Percentiles rank a stretch among this genome's conserved stretches.
Conservation (phyloP, 1,140 invertebrate genomes). For the Danaus plexippus region DNA sequence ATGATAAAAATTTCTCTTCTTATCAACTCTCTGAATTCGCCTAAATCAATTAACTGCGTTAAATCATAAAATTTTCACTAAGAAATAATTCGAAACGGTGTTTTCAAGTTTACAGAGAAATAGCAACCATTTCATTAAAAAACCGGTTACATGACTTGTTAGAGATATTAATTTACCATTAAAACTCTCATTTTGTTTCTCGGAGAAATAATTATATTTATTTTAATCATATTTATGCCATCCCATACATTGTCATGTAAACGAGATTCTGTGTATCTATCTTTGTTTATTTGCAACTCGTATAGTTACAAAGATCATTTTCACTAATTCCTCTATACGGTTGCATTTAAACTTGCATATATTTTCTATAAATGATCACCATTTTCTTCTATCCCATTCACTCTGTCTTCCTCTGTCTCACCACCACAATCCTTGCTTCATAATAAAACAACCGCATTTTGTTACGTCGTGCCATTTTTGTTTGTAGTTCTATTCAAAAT, state of each 20-base stretch:
- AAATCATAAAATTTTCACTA: background rate
- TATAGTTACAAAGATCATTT: background rate
- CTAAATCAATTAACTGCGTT: background rate
- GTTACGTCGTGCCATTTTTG: constrained; percentile 70
- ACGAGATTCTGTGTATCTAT: constrained; percentile 12
- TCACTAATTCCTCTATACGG: no score
- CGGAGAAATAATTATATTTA: constrained; percentile 6
- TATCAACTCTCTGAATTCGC: no score
- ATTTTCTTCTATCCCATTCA: constrained; percentile 1
- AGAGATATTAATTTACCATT: no score
- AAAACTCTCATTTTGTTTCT: no score
- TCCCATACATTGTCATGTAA: constrained; percentile 26
- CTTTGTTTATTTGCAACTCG: background rate
- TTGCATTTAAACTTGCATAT: no score
- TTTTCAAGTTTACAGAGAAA: constrained; percentile 1
- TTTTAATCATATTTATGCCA: constrained; percentile 24
- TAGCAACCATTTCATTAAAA: constrained; percentile 11
- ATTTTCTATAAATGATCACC: background rate
- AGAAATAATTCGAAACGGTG: no score
- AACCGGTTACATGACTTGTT: constrained; percentile 19
- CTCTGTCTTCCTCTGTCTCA: constrained; percentile 5
- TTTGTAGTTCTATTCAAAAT: constrained; percentile 72
- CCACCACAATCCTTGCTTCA: constrained; percentile 35
- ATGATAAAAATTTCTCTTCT: no score
- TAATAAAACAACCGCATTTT: constrained; percentile 59